Percentiles rank a stretch among this genome's conserved stretches.
Evolutionary conservation across 2,797 vertebrate species (phyloP).

Genomic region (Falco naumanni): DNA sequence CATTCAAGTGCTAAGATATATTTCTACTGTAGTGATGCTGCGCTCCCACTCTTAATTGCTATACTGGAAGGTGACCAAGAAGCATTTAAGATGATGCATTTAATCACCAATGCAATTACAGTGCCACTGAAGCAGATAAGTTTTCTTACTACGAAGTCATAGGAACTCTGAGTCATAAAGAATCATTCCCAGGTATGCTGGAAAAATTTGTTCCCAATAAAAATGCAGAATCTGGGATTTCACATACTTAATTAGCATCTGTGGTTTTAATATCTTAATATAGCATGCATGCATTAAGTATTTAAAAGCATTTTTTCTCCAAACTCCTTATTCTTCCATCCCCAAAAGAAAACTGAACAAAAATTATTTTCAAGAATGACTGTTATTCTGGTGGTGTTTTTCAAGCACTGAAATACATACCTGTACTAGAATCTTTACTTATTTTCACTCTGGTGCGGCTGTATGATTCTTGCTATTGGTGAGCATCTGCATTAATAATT

Average conservation of each 20-base stretch:
- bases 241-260: conserved; percentile 39
- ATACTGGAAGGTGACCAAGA: conserved; percentile 60
- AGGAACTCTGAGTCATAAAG: conserved; percentile 62
- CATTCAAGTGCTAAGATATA: conserved; percentile 5
- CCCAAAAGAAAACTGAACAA: neutral
- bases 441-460: neutral
- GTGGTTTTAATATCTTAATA: neutral
- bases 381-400: neutral
- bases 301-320: neutral
- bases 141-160: conserved; percentile 62
- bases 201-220: conserved; percentile 44
- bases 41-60: conserved; percentile 57
- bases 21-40: conserved; percentile 28
- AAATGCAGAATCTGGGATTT: conserved; percentile 62
- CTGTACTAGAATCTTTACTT: neutral
- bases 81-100: conserved; percentile 61
- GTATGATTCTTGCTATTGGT: neutral
- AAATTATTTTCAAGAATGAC: neutral
- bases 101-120: conserved; percentile 69
- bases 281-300: neutral
- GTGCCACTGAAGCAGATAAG: conserved; percentile 48
- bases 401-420: neutral
- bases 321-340: neutral
- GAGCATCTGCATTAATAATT: neutral
- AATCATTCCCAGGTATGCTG: conserved; percentile 58